These are phyloP conservation scores for Tachina grossa DNA, from an alignment of 2,888 invertebrate species.

Conservation along the genomic window DNA sequence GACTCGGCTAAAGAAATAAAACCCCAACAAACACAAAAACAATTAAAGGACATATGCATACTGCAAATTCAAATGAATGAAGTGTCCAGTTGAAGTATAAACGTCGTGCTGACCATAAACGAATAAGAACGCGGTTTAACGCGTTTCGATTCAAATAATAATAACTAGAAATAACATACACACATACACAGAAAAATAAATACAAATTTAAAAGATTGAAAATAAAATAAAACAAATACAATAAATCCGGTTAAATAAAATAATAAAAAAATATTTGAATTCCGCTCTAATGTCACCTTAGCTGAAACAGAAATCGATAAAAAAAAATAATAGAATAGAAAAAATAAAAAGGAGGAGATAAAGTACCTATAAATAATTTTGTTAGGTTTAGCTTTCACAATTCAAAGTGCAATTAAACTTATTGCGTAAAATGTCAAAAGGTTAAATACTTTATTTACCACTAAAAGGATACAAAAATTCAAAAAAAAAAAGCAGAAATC, in stretches of 20 bases:
- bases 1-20: slow-evolving; percentile 13
- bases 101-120: slow-evolving; percentile 82
- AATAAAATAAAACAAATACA: slow-evolving; percentile 5
- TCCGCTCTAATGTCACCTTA: background rate
- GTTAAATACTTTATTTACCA: slow-evolving; percentile 50
- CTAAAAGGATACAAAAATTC: slow-evolving; percentile 21
- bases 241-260: slow-evolving; percentile 14
- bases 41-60: slow-evolving; percentile 46
- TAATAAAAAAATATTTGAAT: background rate
- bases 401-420: slow-evolving; percentile 50
- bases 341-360: background rate
- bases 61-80: slow-evolving; percentile 39
- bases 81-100: slow-evolving; percentile 81
- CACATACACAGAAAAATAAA: background rate
- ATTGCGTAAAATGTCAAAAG: slow-evolving; percentile 68
- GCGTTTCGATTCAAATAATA: background rate
- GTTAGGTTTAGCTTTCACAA: slow-evolving; percentile 36
- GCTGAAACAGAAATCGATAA: slow-evolving; percentile 32
- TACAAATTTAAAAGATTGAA: background rate
- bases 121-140: slow-evolving; percentile 16
- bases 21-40: slow-evolving; percentile 9
- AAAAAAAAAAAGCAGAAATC: background rate
- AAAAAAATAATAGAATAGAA: slow-evolving; percentile 16
- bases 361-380: background rate
- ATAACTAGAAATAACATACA: slow-evolving; percentile 1